A percentile compares a stretch with the other conserved stretches of the same genome.
phyloP scores from a whole-genome alignment of 2,888 invertebrate genomes.

The Pseudococcus longispinus region DNA sequence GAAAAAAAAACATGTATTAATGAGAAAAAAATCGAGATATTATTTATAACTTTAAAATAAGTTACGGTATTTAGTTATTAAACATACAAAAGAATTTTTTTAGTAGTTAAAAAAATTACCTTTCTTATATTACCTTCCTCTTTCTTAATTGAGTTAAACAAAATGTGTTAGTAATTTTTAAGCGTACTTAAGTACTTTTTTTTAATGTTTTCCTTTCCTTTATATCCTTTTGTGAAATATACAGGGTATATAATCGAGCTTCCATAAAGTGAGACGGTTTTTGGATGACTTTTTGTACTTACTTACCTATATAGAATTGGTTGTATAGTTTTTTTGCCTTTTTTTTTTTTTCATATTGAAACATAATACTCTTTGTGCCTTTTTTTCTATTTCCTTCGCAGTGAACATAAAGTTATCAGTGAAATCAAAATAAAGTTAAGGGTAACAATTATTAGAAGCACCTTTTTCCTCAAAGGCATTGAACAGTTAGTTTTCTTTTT shows the following conservation, averaged over 20 bases:
- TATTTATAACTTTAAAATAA: not conserved
- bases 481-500: not conserved
- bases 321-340: not conserved
- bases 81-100: not conserved
- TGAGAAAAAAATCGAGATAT: not conserved
- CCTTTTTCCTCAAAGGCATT: not conserved
- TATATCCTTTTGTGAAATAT: not conserved
- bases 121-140: constrained; percentile 4
- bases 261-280: not conserved
- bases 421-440: constrained; percentile 22
- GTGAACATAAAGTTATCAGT: constrained; percentile 24
- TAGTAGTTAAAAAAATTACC: not conserved
- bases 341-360: not conserved
- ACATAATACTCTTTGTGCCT: constrained; percentile 32
- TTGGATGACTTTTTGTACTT: not conserved
- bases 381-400: constrained; percentile 1
- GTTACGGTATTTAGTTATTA: constrained; percentile 2
- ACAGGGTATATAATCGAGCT: not conserved
- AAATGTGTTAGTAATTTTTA: constrained; percentile 24
- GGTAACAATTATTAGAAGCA: not conserved
- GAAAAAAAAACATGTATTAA: not conserved
- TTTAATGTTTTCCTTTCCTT: not conserved
- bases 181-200: not conserved
- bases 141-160: not conserved
- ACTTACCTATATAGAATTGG: not conserved